Base-by-base conservation (phyloP, 1,140 invertebrate genomes). In the Arctopsyche grandis region DNA sequence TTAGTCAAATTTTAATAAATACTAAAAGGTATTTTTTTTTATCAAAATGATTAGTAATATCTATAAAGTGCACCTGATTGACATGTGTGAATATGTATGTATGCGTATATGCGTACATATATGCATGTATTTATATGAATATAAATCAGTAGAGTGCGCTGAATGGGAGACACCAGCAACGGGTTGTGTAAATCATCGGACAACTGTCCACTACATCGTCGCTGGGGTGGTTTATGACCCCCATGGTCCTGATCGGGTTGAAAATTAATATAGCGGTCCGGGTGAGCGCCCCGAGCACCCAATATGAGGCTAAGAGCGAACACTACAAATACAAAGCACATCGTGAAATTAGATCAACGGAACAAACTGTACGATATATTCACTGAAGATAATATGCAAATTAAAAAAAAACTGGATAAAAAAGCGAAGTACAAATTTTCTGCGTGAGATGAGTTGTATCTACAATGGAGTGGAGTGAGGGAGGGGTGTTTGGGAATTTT, bases 161-260 rank as follows among this genome's bases (percentile, higher is more conserved):
- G 74, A 76, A 76, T 76, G 29, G 74, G n/a, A 76, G 74, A 76
- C 74, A 52, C 74, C 4, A 43, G 44, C 74, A 63, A 44, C 74
- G 56, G 43, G 77, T 9, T 26, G 46, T 73, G 69, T 78, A 78
- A 78, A 78, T 78, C 77, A 78, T 78, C 46, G 38, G 43, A 14
- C 66, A 44, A 66, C 66, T 78, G 77, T 78, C 77, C 77, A 70
- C 77, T 60, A 9, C 77, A 78, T 78, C 77, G 77, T 78, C 77
- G 77, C 44, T 29, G 48, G 14, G 77, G 69, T 78, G 77, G 26
- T 78, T 78, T 78, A 78, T 58, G 77, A 78, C 43, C 44, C 24
- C 52, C 5, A 19, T 21, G 24, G 56, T 9, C 38, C 7, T 3
- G 19, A 16, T 4, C 43, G 43, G 70, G 52, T 63, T 46, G 74